A percentile compares a stretch with the other conserved stretches of the same genome.
phyloP scores from a whole-genome alignment of 1,140 invertebrate genomes.

The Solenopsis fugax region DNA sequence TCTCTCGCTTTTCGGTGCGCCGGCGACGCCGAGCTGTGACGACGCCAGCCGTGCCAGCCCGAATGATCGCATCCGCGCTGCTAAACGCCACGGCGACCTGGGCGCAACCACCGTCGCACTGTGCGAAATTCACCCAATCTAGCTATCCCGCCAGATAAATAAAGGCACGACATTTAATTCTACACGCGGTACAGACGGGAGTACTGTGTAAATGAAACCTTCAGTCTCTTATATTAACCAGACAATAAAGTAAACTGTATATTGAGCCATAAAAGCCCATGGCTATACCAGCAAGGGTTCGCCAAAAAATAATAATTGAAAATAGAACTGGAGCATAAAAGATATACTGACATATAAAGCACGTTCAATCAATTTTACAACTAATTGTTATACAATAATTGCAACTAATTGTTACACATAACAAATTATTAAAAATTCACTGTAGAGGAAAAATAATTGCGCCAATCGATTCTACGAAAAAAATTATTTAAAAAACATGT shows the following conservation, averaged over 20 bases:
- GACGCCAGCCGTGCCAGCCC: slow-evolving; percentile 68
- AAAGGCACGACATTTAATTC: slow-evolving; percentile 5
- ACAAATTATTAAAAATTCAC: no score
- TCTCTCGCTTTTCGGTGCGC: slow-evolving; percentile 40
- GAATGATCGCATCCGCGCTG: slow-evolving; percentile 68
- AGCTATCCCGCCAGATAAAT: slow-evolving; percentile 16
- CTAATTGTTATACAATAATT: no score
- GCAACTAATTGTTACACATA: no score
- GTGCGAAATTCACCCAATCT: slow-evolving; percentile 6
- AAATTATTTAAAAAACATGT: no score
- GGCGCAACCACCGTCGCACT: slow-evolving; percentile 47
- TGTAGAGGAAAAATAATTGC: no score
- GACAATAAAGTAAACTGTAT: background rate
- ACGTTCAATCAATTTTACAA: no score
- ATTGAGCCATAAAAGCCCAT: background rate
- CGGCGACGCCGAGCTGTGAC: slow-evolving; percentile 60
- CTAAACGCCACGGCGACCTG: slow-evolving; percentile 56
- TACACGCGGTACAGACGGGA: background rate
- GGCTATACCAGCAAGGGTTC: no score
- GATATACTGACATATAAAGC: no score
- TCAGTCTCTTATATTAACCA: background rate
- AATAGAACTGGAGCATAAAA: no score
- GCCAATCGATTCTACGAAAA: no score
- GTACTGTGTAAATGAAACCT: background rate
- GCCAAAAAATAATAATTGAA: no score